phyloP scores from a whole-genome alignment of 2,797 vertebrate species.

The Salmo trutta region DNA sequence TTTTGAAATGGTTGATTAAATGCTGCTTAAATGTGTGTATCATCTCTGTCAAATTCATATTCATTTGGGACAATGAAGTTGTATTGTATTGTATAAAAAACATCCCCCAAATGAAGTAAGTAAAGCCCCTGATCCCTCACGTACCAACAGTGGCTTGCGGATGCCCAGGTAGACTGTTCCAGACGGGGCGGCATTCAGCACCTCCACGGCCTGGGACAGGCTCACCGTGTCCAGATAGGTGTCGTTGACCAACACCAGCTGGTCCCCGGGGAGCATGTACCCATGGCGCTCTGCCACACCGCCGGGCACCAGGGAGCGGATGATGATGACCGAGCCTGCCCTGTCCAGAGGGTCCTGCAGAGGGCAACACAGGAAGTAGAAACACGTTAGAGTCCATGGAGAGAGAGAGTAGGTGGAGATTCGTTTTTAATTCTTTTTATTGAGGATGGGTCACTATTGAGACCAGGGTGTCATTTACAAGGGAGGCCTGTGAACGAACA shows the following conservation, averaged over 20 bases:
- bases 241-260: slow-evolving; percentile 89
- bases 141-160: slow-evolving; percentile 87
- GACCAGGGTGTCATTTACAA: too few species aligned
- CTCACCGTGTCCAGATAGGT: slow-evolving; percentile 72
- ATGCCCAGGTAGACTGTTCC: slow-evolving; percentile 87
- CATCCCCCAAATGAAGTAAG: too few species aligned
- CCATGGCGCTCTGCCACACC: slow-evolving; percentile 83
- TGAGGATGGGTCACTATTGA: too few species aligned
- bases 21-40: too few species aligned
- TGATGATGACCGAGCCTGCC: slow-evolving; percentile 87
- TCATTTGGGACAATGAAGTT: too few species aligned
- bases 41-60: too few species aligned
- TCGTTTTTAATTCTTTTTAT: too few species aligned
- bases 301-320: slow-evolving; percentile 87
- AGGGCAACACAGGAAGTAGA: slow-evolving; percentile 45
- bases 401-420: too few species aligned
- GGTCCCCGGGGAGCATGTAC: slow-evolving; percentile 85
- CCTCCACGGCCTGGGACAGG: slow-evolving; percentile 85
- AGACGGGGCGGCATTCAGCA: slow-evolving; percentile 83
- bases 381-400: too few species aligned
- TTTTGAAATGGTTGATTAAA: too few species aligned
- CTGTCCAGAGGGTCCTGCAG: slow-evolving; percentile 89
- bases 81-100: too few species aligned
- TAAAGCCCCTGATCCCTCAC: not conserved
- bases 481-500: too few species aligned